Conservation (phyloP, 2,888 invertebrate species). For the Mactromeris polynyma region DNA sequence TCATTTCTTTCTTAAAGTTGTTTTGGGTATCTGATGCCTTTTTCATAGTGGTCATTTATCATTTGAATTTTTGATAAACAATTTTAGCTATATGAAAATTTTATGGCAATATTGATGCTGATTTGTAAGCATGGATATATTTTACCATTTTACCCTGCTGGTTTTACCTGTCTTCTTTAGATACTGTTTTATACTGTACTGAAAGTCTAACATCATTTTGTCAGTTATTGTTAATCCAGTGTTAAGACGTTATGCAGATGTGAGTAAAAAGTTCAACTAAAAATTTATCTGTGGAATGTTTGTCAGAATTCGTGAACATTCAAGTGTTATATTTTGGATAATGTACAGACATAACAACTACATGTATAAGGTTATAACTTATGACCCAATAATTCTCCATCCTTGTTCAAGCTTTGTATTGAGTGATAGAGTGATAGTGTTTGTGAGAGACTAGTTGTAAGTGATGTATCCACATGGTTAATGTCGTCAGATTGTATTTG, state of each 20-base stretch:
- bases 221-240: background rate
- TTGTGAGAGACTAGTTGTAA: too few species aligned
- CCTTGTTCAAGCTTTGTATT: too few species aligned
- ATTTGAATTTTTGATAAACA: background rate
- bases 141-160: background rate
- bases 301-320: too few species aligned
- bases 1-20: too few species aligned
- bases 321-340: too few species aligned
- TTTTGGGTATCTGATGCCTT: background rate
- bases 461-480: too few species aligned
- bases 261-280: background rate
- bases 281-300: background rate
- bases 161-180: background rate
- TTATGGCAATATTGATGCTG: background rate
- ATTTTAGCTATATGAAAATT: background rate
- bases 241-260: background rate
- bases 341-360: too few species aligned
- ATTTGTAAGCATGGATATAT: slow-evolving; percentile 33
- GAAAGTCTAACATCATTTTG: slow-evolving; percentile 24
- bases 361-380: too few species aligned
- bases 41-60: background rate
- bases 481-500: background rate
- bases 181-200: background rate
- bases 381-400: too few species aligned
- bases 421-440: too few species aligned